A percentile compares a stretch with the other conserved stretches of the same genome.
Evolutionary conservation across 2,888 invertebrate species (phyloP).

Genomic region (Oasisia sp.): DNA sequence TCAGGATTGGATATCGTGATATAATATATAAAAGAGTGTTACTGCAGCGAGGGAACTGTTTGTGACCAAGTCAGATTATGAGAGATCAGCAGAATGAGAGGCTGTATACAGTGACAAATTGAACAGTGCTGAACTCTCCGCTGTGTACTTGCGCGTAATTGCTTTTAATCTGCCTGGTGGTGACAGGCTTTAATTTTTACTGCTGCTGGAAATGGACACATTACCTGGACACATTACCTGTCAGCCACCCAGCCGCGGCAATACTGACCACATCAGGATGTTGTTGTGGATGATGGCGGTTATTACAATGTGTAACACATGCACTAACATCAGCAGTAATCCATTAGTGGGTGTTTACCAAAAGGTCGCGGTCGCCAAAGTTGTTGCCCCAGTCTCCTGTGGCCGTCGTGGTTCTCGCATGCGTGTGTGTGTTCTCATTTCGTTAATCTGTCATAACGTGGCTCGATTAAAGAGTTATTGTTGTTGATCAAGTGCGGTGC

Average conservation of each 20-base stretch:
- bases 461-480: not conserved
- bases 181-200: slow-evolving; percentile 1
- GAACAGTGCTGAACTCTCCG: not conserved
- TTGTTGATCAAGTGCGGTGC: not conserved
- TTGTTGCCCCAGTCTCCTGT: not conserved
- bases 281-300: not conserved
- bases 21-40: too few relatives aligned
- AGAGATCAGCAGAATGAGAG: not conserved
- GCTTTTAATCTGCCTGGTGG: not conserved
- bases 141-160: not conserved
- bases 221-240: not conserved
- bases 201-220: not conserved
- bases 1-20: too few relatives aligned
- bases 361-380: not conserved
- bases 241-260: not conserved
- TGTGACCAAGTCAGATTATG: not conserved
- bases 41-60: not conserved
- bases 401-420: not conserved
- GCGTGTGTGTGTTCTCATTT: not conserved
- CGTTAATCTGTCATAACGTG: not conserved
- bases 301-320: not conserved
- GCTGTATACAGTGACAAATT: not conserved
- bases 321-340: not conserved
- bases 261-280: not conserved
- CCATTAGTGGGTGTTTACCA: not conserved